Conservation (phyloP, 2,888 invertebrate genomes). For the Drosophila anomalipes region DNA sequence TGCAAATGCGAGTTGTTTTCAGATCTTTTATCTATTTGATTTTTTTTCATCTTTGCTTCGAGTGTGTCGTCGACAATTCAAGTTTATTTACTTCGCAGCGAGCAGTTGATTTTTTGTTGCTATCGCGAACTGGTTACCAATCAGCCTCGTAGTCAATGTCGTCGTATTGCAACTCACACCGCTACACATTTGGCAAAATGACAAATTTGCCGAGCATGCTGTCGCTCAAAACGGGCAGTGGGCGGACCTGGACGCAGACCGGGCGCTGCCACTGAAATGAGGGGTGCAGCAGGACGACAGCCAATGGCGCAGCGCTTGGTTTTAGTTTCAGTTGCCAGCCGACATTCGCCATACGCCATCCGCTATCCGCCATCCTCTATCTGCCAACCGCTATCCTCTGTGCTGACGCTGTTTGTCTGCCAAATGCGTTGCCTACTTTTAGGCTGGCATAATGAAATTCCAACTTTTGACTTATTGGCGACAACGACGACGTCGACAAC, state of each 20-base stretch:
- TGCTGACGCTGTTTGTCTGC: constrained; percentile 61
- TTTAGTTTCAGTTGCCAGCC: constrained; percentile 66
- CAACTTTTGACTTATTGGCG: constrained; percentile 84
- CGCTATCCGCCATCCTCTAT: constrained; percentile 12
- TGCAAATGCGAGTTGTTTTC: background rate
- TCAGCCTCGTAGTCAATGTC: constrained; percentile 24
- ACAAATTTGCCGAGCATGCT: constrained; percentile 78
- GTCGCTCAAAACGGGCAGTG: constrained; percentile 55
- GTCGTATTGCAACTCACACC: constrained; percentile 59
- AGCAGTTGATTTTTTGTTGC: constrained; percentile 31
- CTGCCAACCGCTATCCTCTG: constrained; percentile 15
- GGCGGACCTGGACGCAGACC: constrained; percentile 26
- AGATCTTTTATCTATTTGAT: background rate
- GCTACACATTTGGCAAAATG: constrained; percentile 80
- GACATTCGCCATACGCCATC: background rate
- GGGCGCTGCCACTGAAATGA: constrained; percentile 19
- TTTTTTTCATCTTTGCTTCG: background rate
- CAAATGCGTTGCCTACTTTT: constrained; percentile 81
- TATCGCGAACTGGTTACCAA: constrained; percentile 11
- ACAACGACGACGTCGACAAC: constrained; percentile 43
- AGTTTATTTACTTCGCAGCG: constrained; percentile 68
- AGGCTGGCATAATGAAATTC: constrained; percentile 82
- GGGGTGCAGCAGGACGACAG: constrained; percentile 33
- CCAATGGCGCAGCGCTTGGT: constrained; percentile 67
- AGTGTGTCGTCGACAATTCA: constrained; percentile 38